Base-by-base conservation (phyloP, 1,140 invertebrate genomes). In the Heterodera carotae region DNA sequence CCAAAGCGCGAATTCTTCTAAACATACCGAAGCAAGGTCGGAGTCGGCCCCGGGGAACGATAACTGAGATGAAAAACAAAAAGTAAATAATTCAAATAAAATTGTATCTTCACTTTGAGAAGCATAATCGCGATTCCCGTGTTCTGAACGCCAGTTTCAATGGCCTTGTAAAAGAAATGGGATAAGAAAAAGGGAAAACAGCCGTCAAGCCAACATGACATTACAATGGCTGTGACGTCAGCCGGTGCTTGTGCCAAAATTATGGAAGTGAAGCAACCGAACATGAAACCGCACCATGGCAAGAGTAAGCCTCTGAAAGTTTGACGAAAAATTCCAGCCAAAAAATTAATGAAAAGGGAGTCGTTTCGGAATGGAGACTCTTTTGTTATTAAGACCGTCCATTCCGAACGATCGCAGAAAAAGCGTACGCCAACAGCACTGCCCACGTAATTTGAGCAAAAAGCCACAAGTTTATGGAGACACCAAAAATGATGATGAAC, bases 131-230 rank as follows among this genome's bases (percentile, higher is more conserved):
- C 91, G 80, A 96, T 93, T 27, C 94, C 95, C 0, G 94, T 96
- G 89, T 97, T 97, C 89, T 97, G 95, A 71, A 97, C 92, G 59
- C 95, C 95, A 22, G 94, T 95, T 90, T 97, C 95, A 76, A 97
- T 92, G 7, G 93, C 92, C 72, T 74, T 31, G 8, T 8, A 62
- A 66, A 29, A 66, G 27, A 66, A 66, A 27, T 66, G 0, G 27
- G n/a, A 64, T 74, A 2, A 56, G 36, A 53, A 53, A 22, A 5
- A 3, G 1, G 1, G 6, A 62, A 64, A 59, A 22, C 2, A 29
- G 10, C 12, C 12, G 27, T n/a, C 25, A 27, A 60, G 2, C 33
- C 29, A n/a, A 4, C 27, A 74, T 43, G 39, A 8, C 25, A 15
- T 18, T 33, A 74, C 72, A 82, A 97, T 95, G 2, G 95, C 93